Base-by-base conservation (phyloP, 2,797 vertebrate species). In the Tragelaphus eurycerus region DNA sequence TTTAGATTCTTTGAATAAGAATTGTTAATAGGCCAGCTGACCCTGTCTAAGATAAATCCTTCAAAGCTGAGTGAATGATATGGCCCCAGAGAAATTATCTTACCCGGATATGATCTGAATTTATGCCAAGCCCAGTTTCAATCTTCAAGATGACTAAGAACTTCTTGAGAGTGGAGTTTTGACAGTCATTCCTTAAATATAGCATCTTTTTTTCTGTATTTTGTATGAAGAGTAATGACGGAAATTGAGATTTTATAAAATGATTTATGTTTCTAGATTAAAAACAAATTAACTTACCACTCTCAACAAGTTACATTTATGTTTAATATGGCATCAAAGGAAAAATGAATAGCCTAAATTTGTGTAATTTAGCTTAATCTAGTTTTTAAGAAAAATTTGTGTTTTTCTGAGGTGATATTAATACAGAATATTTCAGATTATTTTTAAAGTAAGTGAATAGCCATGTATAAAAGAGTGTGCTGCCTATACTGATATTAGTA, bases 1-100 rank as follows among this genome's bases (percentile, higher is more conserved):
- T 89, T 97, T 87, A 55, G 19, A 46, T 84, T 93, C 87, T 92
- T 87, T 92, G 88, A 38, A 92, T 96, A 85, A 97, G 82, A 96
- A 95, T 86, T 93, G 62, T 92, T 95, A 92, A 86, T 92, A 76
- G n/a, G 10, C 25, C 38, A 87, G 48, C 84, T 89, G 81, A 95
- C 84, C 84, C 60, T 93, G 19, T 91, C 74, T 96, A 83, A 92
- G 89, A 90, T 84, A 95, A 96, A 88, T 85, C 78, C 91, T 94
- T 97, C 93, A 97, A 97, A 92, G 59, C 81, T 14, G 67, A 96
- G 78, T 83, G 76, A 95, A 81, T 62, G 50, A 87, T 95, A 34
- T 19, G 46, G 89, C 93, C 88, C 81, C 23, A 76, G 96, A 97
- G 95, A 95, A 95, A 94, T 88, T 21, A 62, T 78, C 43, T 92